These are phyloP conservation scores for Drosophila repletoides DNA, from an alignment of 1,140 invertebrate species.

Conservation along the genomic window DNA sequence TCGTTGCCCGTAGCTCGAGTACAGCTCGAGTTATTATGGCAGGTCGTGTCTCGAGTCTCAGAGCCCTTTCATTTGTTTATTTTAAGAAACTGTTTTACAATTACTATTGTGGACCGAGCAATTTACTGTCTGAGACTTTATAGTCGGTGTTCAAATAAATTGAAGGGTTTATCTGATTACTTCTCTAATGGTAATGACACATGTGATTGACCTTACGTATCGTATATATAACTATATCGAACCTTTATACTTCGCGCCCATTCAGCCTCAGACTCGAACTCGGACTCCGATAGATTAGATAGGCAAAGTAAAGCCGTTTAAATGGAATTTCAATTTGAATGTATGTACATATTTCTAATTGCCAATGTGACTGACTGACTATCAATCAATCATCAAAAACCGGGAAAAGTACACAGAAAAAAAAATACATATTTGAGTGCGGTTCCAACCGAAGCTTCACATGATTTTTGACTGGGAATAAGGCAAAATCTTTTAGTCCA, in stretches of 20 bases:
- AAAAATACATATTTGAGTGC: not conserved
- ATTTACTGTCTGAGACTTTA: not conserved
- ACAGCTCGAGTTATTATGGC: too few relatives aligned
- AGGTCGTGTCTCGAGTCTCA: conserved; percentile 12
- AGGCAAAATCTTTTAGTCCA: not conserved
- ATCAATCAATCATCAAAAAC: conserved; percentile 24
- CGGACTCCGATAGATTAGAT: not conserved
- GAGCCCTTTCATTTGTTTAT: conserved; percentile 4
- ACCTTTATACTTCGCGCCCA: too few relatives aligned
- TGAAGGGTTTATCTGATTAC: conserved; percentile 7
- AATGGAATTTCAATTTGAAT: conserved; percentile 25
- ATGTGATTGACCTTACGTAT: conserved; percentile 3
- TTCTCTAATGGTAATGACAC: not conserved
- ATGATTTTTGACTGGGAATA: not conserved
- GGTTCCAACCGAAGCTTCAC: not conserved
- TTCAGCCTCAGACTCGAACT: too few relatives aligned
- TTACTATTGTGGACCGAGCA: not conserved
- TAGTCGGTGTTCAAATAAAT: not conserved
- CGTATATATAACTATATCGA: not conserved
- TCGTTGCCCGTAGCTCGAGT: too few relatives aligned
- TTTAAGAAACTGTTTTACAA: not conserved
- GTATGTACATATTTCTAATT: conserved; percentile 1
- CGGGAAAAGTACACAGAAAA: not conserved
- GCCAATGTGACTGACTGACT: not conserved
- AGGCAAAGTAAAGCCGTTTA: conserved; percentile 3